Conservation (phyloP, 2,888 invertebrate genomes). For the Apodemia duryi region DNA sequence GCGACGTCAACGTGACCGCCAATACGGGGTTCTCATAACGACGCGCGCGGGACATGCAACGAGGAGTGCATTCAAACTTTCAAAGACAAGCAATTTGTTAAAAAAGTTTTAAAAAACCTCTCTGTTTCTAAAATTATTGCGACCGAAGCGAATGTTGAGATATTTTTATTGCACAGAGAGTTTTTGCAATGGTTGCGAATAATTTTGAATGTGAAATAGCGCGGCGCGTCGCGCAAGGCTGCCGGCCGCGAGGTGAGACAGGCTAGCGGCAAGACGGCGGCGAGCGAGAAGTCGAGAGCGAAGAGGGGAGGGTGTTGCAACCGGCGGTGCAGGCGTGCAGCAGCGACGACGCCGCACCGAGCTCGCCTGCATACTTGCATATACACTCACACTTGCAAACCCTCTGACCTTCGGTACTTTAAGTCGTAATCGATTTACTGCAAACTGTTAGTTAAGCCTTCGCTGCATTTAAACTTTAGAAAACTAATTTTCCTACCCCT, state of each 20-base stretch:
- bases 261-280: constrained; percentile 77
- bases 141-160: constrained; percentile 59
- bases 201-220: constrained; percentile 79
- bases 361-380: constrained; percentile 79
- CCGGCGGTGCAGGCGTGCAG: constrained; percentile 78
- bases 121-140: constrained; percentile 61
- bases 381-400: constrained; percentile 72
- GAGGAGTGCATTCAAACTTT: constrained; percentile 81
- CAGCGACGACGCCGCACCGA: constrained; percentile 76
- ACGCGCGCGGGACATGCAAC: constrained; percentile 87
- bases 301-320: constrained; percentile 79
- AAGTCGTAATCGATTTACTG: constrained; percentile 69
- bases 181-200: constrained; percentile 78
- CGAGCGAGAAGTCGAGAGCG: constrained; percentile 76
- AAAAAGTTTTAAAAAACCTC: constrained; percentile 57
- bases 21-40: constrained; percentile 87
- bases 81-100: constrained; percentile 64
- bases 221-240: constrained; percentile 80
- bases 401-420: constrained; percentile 73
- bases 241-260: constrained; percentile 80
- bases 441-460: constrained; percentile 53
- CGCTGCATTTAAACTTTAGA: constrained; percentile 47
- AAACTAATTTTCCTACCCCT: constrained; percentile 13
- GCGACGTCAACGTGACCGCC: constrained; percentile 84
- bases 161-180: constrained; percentile 77